Conservation (phyloP, 2,113 vertebrate species). For the Panthera tigris region DNA sequence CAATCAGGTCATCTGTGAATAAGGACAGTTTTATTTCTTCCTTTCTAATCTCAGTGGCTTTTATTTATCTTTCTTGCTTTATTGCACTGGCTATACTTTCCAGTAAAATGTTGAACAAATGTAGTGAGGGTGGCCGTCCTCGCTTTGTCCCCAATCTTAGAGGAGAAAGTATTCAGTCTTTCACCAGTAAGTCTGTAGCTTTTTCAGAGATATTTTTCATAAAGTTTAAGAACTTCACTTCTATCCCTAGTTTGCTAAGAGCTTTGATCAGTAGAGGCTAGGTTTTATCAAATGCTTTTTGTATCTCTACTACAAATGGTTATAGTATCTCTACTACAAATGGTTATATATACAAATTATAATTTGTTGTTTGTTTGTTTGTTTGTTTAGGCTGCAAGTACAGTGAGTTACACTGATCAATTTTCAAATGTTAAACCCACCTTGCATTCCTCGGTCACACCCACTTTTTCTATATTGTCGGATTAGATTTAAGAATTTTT, state of each 20-base stretch:
- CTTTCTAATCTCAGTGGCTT: background rate
- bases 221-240: background rate
- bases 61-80: background rate
- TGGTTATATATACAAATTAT: no score
- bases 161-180: background rate
- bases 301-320: background rate
- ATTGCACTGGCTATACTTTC: background rate
- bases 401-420: background rate
- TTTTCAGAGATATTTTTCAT: background rate
- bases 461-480: background rate
- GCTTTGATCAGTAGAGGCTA: background rate
- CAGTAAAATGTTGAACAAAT: fast-evolving
- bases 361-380: background rate
- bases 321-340: background rate
- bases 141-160: background rate
- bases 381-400: background rate
- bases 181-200: background rate
- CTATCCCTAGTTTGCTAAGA: background rate
- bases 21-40: background rate
- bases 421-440: background rate
- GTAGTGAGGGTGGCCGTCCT: background rate
- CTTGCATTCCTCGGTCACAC: background rate
- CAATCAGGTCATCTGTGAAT: background rate
- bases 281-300: background rate
- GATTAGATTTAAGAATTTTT: background rate